Evolutionary conservation across 2,888 invertebrate species (phyloP).

Genomic region (Rhodophaea formosa): DNA sequence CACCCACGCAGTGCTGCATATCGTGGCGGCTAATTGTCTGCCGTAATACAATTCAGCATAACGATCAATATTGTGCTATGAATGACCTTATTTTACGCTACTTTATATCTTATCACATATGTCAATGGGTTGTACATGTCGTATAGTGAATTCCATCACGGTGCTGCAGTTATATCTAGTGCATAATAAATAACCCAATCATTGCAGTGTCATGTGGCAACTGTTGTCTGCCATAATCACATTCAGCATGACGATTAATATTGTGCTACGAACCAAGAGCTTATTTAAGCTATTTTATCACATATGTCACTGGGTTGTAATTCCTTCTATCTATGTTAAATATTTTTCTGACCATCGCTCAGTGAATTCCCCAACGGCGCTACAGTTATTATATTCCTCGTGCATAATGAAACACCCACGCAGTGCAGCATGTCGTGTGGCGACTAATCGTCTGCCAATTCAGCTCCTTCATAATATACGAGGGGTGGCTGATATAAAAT

Average conservation of each 20-base stretch:
- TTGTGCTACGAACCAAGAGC: too few relatives aligned
- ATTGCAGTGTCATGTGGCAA: slow-evolving; percentile 32
- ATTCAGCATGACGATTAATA: slow-evolving; percentile 28
- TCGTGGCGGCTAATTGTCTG: slow-evolving; percentile 41
- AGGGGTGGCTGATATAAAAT: too few relatives aligned
- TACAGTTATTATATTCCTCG: slow-evolving; percentile 34
- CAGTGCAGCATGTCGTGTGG: slow-evolving; percentile 29
- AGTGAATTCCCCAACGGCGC: not conserved
- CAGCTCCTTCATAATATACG: too few relatives aligned
- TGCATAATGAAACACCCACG: slow-evolving; percentile 35
- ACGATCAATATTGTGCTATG: slow-evolving; percentile 31
- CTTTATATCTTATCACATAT: too few relatives aligned
- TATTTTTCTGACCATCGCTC: too few relatives aligned
- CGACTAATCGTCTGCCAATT: slow-evolving; percentile 45
- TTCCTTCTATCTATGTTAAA: too few relatives aligned
- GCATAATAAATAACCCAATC: slow-evolving; percentile 35
- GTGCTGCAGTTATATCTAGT: slow-evolving; percentile 24
- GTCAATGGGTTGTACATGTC: too few relatives aligned
- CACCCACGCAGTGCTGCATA: slow-evolving; percentile 26
- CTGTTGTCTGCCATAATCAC: slow-evolving; percentile 45
- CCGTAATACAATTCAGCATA: slow-evolving; percentile 31
- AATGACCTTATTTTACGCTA: slow-evolving; percentile 21
- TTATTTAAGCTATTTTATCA: too few relatives aligned
- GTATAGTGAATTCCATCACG: not conserved
- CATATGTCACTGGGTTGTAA: too few relatives aligned